Conservation (phyloP, 2,888 invertebrate species). For the Penaeus monodon region DNA sequence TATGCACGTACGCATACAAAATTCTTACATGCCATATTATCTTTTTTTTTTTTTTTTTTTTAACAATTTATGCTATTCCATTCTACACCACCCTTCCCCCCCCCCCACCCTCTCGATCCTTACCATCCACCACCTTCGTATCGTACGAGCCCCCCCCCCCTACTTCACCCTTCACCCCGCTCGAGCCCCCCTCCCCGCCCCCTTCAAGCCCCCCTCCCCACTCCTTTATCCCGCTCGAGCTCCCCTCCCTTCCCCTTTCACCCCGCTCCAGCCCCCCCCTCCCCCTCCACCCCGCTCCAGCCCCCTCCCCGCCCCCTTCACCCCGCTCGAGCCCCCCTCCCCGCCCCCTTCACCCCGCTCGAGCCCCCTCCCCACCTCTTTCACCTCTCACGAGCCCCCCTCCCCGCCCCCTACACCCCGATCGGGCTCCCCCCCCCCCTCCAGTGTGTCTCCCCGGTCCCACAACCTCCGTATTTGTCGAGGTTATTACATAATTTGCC, state of each 20-base stretch:
- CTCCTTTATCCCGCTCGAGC: not conserved
- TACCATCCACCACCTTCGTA: not conserved
- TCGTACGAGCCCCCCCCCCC: too few species aligned
- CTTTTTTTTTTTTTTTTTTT: too few species aligned
- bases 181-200: not conserved
- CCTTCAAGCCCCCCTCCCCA: too few species aligned
- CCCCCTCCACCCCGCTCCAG: too few species aligned
- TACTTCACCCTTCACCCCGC: too few species aligned
- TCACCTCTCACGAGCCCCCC: not conserved
- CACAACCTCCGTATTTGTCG: slow-evolving; percentile 36
- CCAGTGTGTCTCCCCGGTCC: not conserved
- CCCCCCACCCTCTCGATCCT: not conserved
- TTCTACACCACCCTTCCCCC: not conserved
- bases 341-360: not conserved
- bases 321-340: not conserved
- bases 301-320: too few species aligned
- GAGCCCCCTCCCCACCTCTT: not conserved
- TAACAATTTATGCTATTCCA: too few species aligned
- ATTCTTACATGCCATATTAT: too few species aligned
- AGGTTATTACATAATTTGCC: slow-evolving; percentile 38
- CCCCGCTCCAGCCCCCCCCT: too few species aligned
- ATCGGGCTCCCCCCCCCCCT: too few species aligned
- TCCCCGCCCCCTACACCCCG: not conserved
- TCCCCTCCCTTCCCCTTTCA: too few species aligned
- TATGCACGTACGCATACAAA: too few species aligned